Base-by-base conservation (phyloP, 2,113 vertebrate genomes). In the Rhinolophus ferrumequinum region DNA sequence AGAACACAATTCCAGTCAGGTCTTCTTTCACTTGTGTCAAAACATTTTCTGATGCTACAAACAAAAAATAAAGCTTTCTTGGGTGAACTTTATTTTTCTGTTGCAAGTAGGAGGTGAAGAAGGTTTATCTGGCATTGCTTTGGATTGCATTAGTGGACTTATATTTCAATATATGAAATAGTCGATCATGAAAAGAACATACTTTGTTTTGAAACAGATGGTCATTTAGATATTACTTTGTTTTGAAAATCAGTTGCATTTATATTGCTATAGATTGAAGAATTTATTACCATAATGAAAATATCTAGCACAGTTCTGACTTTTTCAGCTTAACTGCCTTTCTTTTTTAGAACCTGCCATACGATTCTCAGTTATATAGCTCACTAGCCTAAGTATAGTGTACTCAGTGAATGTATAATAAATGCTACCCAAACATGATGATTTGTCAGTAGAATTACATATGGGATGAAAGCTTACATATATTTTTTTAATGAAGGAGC, bases 31-130 rank as follows among this genome's bases (percentile, higher is more conserved):
- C 22, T 96, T 96, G 67, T 12, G 28, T 60, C 67, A 56, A 50
- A 93, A 95, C 21, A 24, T 50, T 41, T 86, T 83, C 91, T 83
- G 47, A 97, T 77, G 13, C 82, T 88, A 80, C 94, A 88, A 94
- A 35, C 41, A 8, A 93, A 93, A 98, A 89, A 15, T 93, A 98
- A 95, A 94, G 6, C 15, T 97, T 97, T 69, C 54, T 26, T 76
- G 38, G 11, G 12, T 73, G 77, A 97, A 86, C 88, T 97, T 96
- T 95, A 41, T 86, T 96, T 96, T 97, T 89, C 18, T 72, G 3
- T 92, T 96, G 24, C n/a, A 96, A 6, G 86, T 64, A 90, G 15
- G 11, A 80, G 38, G 19, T 92, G 76, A 96, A 86, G 77, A 96
- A 94, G 64, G 58, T 85, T 52, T 94, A 16, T 94, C 70, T 95